Evolutionary conservation across 2,888 invertebrate genomes (phyloP), one percentile per base, ranked within the genome.

Genomic region (Drosophila kokeensis): DNA sequence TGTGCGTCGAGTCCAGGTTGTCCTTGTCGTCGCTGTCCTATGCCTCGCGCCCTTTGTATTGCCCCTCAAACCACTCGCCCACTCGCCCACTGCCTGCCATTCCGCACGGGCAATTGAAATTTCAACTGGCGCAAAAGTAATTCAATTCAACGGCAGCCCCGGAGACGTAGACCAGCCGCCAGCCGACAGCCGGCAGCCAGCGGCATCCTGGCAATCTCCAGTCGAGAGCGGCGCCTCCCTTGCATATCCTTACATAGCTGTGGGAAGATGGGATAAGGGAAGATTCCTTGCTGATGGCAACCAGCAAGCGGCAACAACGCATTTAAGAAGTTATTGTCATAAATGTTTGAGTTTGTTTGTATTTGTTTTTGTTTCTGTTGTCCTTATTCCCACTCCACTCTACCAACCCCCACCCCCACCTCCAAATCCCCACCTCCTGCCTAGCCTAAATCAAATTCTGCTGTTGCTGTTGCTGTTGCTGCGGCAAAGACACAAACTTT

Each of bases 311-410:
- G 66, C 73, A 86, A 77, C 82, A 83, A 80, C 86, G 82, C 89
- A 87, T 90, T 89, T 90, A 89, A 89, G 87, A 89, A 89, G 87
- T 89, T 89, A 89, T 90, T 89, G 88, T 90, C 88, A 90, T 89
- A 90, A 87, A 89, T 89, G 90, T 87, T 89, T 89, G 75, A 85
- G 90, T 85, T 76, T 87, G 76, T 78, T 82, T 79, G 75, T 78
- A 64, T 67, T 74, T 74, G 69, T 40, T 54, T 38, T 68, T 68
- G 62, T 15, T 63, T 50, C 15, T 57, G 65, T 21, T 66, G 52
- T 36, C 38, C 36, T 27, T 27, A 30, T 15, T 29, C 30, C 38
- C 30, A 21, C 27, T 1, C 32, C n/a, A 15, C 27, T 32, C 10
- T 11, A 32, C 32, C 32, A 4, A 42, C 55, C 34, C 53, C 32